phyloP scores from a whole-genome alignment of 92 coral and sea anemone genomes.

The Anthopleura xanthogrammica region DNA sequence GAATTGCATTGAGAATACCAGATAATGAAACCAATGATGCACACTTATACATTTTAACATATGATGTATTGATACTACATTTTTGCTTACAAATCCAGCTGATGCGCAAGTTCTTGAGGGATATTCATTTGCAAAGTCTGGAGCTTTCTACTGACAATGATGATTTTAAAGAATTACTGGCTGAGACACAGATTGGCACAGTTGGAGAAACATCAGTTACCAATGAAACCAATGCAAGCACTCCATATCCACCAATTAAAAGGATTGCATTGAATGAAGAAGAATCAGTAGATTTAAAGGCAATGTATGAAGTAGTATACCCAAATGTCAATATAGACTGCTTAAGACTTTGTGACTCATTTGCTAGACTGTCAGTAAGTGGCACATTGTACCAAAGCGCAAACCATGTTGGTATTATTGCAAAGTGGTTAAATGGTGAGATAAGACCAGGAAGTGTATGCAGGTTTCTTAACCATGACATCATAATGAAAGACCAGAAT shows the following conservation, averaged over 20 bases:
- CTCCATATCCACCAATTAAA: conserved; percentile 14
- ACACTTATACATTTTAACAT: no score
- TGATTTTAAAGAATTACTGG: not conserved
- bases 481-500: not conserved
- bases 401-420: conserved; percentile 4
- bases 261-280: conserved; percentile 19
- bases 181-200: not conserved
- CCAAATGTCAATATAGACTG: not conserved
- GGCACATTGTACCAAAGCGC: not conserved
- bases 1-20: no score
- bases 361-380: not conserved
- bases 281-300: not conserved
- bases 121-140: not conserved
- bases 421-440: conserved; percentile 21
- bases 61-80: no score
- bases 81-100: conserved; percentile 9
- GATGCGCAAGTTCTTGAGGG: conserved; percentile 24
- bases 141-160: conserved; percentile 2
- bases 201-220: not conserved
- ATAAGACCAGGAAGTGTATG: conserved; percentile 15
- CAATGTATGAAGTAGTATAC: conserved; percentile 16
- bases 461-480: conserved; percentile 22
- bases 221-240: not conserved
- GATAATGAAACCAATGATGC: no score
- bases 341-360: conserved; percentile 5